These are phyloP conservation scores for Archivesica marissinica DNA, from an alignment of 1,140 invertebrate species.

Conservation along the genomic window DNA sequence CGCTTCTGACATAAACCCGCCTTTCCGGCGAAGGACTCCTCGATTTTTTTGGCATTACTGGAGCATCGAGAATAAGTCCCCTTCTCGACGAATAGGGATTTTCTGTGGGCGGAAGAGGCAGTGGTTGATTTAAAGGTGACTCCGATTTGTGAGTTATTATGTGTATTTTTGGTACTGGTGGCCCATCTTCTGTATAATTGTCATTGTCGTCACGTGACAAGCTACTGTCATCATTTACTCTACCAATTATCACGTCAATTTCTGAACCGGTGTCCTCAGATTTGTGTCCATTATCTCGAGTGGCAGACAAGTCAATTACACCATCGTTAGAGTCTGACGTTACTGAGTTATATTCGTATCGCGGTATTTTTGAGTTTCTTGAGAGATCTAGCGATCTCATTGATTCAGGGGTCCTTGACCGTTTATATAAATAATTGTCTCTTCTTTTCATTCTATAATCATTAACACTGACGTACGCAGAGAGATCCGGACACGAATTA, in stretches of 20 bases:
- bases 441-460: constrained; percentile 23
- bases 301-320: constrained; percentile 68
- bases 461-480: not conserved
- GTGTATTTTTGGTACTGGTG: constrained; percentile 76
- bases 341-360: constrained; percentile 27
- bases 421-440: constrained; percentile 63
- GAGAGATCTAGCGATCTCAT: constrained; percentile 71
- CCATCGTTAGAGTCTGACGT: constrained; percentile 64
- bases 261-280: constrained; percentile 58
- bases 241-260: constrained; percentile 29
- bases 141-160: constrained; percentile 73
- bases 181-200: constrained; percentile 42
- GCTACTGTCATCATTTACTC: constrained; percentile 64
- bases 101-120: constrained; percentile 76
- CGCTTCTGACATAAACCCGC: constrained; percentile 74
- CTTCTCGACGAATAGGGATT: constrained; percentile 77
- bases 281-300: constrained; percentile 28
- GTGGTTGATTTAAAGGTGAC: constrained; percentile 70
- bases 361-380: constrained; percentile 48
- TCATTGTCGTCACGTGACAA: constrained; percentile 60
- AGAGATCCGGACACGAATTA: constrained; percentile 59
- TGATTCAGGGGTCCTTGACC: constrained; percentile 62
- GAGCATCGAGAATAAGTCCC: constrained; percentile 80
- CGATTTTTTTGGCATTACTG: constrained; percentile 71
- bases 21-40: constrained; percentile 79